Evolutionary conservation across 2,113 vertebrate species (phyloP).

Genomic region (Panthera leo): DNA sequence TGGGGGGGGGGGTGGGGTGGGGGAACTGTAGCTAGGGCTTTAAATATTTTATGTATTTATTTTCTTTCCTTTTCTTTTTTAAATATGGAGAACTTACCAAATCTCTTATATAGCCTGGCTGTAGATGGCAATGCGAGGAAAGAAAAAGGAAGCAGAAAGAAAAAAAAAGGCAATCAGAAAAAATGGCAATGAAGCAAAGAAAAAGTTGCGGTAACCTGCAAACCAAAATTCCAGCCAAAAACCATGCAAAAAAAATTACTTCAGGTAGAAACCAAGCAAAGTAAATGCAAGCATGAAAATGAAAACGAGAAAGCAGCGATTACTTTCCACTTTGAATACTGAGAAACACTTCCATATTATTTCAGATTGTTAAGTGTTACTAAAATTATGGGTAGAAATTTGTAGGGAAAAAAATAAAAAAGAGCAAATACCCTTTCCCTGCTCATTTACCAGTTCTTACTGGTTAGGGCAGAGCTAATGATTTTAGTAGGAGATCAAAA

Average conservation of each 20-base stretch:
- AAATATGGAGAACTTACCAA: conserved; percentile 93
- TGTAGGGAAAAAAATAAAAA: conserved; percentile 13
- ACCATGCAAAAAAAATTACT: conserved; percentile 83
- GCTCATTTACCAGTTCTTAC: neutral
- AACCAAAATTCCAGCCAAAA: conserved; percentile 83
- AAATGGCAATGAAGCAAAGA: conserved; percentile 86
- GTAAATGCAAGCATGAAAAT: conserved; percentile 74
- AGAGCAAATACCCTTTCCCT: neutral
- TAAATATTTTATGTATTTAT: neutral
- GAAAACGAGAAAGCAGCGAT: conserved; percentile 61
- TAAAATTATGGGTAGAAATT: conserved; percentile 23
- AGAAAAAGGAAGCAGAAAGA: conserved; percentile 81
- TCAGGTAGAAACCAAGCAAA: conserved; percentile 80
- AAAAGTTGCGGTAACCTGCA: conserved; percentile 84
- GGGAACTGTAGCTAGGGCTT: neutral
- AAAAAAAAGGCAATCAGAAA: conserved; percentile 89
- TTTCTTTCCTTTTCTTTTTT: conserved; percentile 11
- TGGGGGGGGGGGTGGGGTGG: neutral
- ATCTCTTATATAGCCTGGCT: conserved; percentile 99
- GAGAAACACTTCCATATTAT: neutral
- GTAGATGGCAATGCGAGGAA: conserved; percentile 88
- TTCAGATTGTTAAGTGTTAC: conserved; percentile 50
- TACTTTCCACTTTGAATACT: neutral
- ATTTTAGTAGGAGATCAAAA: conserved; percentile 34
- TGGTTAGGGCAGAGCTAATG: conserved; percentile 48